These are phyloP conservation scores for Ginglymostoma cirratum DNA, from an alignment of 2,113 vertebrate species.

Conservation along the genomic window DNA sequence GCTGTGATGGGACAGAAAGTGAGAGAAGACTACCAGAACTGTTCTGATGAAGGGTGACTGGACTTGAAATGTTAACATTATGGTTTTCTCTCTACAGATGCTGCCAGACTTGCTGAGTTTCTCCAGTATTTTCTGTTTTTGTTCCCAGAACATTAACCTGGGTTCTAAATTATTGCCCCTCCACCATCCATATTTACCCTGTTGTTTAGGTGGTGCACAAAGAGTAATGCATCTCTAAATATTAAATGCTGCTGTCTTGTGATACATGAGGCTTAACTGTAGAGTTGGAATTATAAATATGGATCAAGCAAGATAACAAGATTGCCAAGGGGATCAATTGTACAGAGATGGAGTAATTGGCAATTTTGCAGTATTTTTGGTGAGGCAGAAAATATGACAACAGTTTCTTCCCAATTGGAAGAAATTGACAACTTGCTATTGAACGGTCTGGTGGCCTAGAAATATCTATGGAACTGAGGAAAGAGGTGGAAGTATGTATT, in stretches of 20 bases:
- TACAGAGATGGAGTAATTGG: background rate
- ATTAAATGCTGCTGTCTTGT: background rate
- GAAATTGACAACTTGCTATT: background rate
- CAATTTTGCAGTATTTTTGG: background rate
- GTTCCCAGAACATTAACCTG: too few species aligned
- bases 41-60: too few species aligned
- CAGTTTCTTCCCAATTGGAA: background rate
- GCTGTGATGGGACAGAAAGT: background rate
- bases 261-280: background rate
- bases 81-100: too few species aligned
- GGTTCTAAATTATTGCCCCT: too few species aligned
- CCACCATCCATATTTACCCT: background rate
- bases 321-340: background rate
- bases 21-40: background rate
- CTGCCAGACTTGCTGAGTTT: too few species aligned
- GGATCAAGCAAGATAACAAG: background rate
- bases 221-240: background rate
- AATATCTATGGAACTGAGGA: background rate
- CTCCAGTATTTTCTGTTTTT: too few species aligned
- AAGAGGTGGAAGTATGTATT: background rate
- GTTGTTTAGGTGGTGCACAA: background rate
- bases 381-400: background rate
- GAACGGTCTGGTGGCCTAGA: background rate
- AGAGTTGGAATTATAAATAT: background rate
- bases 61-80: too few species aligned